Conservation (phyloP, 1,140 invertebrate genomes). For the Drosophila lini region DNA sequence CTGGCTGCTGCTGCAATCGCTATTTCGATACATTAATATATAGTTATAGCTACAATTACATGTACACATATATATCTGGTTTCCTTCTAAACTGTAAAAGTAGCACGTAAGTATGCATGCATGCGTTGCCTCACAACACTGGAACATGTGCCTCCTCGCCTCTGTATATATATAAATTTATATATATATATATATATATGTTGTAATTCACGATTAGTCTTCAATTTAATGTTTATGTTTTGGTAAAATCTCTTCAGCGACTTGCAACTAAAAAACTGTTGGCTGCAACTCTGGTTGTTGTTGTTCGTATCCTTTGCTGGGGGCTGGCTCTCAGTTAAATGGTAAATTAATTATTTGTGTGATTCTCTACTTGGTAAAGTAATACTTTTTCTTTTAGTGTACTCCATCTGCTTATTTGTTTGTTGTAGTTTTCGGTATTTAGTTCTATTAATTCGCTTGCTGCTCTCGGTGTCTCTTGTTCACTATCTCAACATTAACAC, state of each 20-base stretch:
- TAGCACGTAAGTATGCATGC: slow-evolving; percentile 43
- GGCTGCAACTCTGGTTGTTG: slow-evolving; percentile 38
- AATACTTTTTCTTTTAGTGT: slow-evolving; percentile 72
- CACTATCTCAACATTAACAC: slow-evolving; percentile 68
- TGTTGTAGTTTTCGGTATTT: slow-evolving; percentile 50
- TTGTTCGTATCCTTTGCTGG: slow-evolving; percentile 2
- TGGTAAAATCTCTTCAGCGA: slow-evolving; percentile 64
- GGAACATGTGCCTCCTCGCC: slow-evolving; percentile 27
- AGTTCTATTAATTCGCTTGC: slow-evolving; percentile 76
- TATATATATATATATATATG: slow-evolving; percentile 14
- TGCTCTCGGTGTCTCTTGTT: slow-evolving; percentile 76
- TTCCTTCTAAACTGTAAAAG: slow-evolving; percentile 56
- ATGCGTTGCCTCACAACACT: slow-evolving; percentile 52
- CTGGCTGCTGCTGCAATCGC: slow-evolving; percentile 25
- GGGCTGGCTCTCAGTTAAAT: slow-evolving; percentile 48
- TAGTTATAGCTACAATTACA: slow-evolving; percentile 52
- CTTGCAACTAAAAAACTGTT: slow-evolving; percentile 70
- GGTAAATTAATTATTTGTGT: slow-evolving; percentile 53
- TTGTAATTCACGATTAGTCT: slow-evolving; percentile 64
- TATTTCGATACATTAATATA: slow-evolving; percentile 44
- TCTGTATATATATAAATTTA: slow-evolving; percentile 8
- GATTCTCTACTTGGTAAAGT: slow-evolving; percentile 74
- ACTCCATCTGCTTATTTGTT: slow-evolving; percentile 42
- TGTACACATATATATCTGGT: slow-evolving; percentile 44
- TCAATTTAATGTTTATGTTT: slow-evolving; percentile 64